Conservation (phyloP, 2,113 vertebrate species). For the Erythrolamprus reginae region DNA sequence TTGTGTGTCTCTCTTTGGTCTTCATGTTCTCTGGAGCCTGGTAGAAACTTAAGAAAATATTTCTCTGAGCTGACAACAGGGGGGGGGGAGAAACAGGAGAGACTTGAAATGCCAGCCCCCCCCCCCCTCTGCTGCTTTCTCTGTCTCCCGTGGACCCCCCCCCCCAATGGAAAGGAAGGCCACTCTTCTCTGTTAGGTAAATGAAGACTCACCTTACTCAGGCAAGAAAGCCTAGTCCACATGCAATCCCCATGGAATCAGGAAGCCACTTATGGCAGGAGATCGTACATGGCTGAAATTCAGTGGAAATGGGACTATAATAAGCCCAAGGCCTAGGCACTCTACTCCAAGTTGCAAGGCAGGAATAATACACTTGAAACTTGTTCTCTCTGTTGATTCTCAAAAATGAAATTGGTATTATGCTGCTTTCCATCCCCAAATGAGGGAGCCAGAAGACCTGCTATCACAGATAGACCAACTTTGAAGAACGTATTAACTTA, state of each 20-base stretch:
- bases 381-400: not conserved
- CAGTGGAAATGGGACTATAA: not conserved
- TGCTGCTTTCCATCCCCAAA: not conserved
- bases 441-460: not conserved
- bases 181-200: not conserved
- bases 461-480: not conserved
- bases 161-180: not conserved
- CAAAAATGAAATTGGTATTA: not conserved
- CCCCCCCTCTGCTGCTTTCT: not conserved
- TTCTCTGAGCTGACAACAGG: not conserved
- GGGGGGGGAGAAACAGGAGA: no score
- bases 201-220: not conserved
- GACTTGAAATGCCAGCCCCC: no score
- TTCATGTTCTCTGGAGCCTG: not conserved
- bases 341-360: not conserved
- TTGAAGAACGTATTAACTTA: no score
- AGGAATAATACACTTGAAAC: not conserved
- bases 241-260: not conserved
- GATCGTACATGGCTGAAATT: not conserved
- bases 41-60: not conserved
- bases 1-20: not conserved
- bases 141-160: not conserved
- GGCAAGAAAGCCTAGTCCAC: not conserved
- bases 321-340: not conserved
- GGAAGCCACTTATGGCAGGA: not conserved